Evolutionary conservation across 2,797 vertebrate species (phyloP), one percentile per base, ranked within the genome.

Genomic region (Petrocephalus schoutedeni): DNA sequence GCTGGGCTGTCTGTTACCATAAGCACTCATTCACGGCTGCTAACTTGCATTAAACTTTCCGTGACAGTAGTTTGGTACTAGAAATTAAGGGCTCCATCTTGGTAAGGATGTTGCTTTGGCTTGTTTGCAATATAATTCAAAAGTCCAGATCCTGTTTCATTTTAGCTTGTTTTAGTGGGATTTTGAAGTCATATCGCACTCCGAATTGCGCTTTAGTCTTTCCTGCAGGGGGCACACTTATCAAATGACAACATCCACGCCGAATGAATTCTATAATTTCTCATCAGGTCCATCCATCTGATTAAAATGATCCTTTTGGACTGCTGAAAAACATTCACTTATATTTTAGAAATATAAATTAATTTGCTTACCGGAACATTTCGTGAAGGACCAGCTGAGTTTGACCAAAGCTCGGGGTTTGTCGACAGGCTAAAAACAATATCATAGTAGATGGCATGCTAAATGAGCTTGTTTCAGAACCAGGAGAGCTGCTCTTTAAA

Each of bases 221-320:
- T 95, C 95, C 96, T 94, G 96, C 95, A 97, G 96, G 95, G 95
- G 96, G 96, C 95, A 94, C 95, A 95, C 95, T 96, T 96, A 94
- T 95, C 95, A 95, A 95, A 95, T 94, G 45, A 71, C 54, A 87
- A 87, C 16, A 8, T 51, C 51, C 32, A 21, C 7, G 14, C 54
- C 14, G 23, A 23, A 45, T 41, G 9, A 77, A n/a, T 3, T 32
- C 14, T 41, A 16, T 6, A 0, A 6, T 41, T 45, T 67, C 28
- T 32, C 61, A 14, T 67, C 28, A 10, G 61, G 12, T 67, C 10
- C 28, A 14, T 67, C 61, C 61, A 67, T 3, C 23, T 4, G 41
- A 41, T 45, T 45, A 45, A 77, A n/a, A 77, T 19, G 0, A 36
- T 77, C 71, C 14, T 45, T 77, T 77, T 2, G 36, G 36, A 77